These are phyloP conservation scores for Priocnemis perturbator DNA, from an alignment of 2,888 invertebrate genomes.

Conservation along the genomic window DNA sequence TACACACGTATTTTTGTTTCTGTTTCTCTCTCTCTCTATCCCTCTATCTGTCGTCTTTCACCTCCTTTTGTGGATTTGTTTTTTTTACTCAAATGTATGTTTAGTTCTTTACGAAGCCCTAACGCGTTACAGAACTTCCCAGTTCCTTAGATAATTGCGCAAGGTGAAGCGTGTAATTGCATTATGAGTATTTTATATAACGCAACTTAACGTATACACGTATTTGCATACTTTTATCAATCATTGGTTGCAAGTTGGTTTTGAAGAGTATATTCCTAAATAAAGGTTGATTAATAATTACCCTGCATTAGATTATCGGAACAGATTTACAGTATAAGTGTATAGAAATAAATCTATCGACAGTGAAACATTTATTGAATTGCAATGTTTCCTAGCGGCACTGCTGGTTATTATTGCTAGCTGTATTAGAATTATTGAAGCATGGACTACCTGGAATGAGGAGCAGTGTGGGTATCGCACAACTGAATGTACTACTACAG, in stretches of 20 bases:
- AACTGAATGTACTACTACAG: too few relatives aligned
- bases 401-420: too few relatives aligned
- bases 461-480: too few relatives aligned
- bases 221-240: conserved; percentile 28
- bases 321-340: too few relatives aligned
- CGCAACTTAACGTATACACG: conserved; percentile 23
- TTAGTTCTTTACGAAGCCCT: too few relatives aligned
- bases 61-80: neutral
- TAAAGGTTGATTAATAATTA: conserved; percentile 38
- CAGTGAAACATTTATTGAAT: too few relatives aligned
- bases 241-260: conserved; percentile 36
- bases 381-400: too few relatives aligned
- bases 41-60: conserved; percentile 16
- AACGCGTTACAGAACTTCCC: neutral
- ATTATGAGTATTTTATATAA: conserved; percentile 35
- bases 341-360: too few relatives aligned
- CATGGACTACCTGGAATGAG: too few relatives aligned
- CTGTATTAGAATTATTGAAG: too few relatives aligned
- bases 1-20: conserved; percentile 20
- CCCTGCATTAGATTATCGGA: neutral
- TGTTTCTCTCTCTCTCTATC: conserved; percentile 4
- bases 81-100: too few relatives aligned
- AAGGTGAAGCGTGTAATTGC: conserved; percentile 31
- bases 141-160: conserved; percentile 6
- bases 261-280: conserved; percentile 41